A percentile compares a stretch with the other conserved stretches of the same genome.
These are phyloP conservation scores for Phymorhynchus buccinoides DNA, from an alignment of 1,140 invertebrate species.

Conservation along the genomic window DNA sequence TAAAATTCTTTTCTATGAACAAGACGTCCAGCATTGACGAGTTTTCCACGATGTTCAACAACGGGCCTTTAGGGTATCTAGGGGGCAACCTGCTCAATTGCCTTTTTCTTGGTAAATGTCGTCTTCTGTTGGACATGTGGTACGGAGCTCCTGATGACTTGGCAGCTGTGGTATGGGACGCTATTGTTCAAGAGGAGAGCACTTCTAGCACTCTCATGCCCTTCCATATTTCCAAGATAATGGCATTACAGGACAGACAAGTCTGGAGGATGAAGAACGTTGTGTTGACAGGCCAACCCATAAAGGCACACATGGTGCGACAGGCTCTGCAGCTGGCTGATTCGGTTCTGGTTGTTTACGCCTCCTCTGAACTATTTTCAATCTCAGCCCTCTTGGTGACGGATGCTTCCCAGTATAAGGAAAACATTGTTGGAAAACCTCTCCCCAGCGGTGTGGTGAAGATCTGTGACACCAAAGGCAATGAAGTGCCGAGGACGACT, in stretches of 20 bases:
- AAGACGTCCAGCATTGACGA: not conserved
- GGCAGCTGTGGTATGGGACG: not conserved
- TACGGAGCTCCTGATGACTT: not conserved
- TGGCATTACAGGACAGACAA: not conserved
- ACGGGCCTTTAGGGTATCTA: not conserved
- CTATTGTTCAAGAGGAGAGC: not conserved
- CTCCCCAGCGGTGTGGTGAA: not conserved
- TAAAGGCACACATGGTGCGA: not conserved
- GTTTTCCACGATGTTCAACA: not conserved
- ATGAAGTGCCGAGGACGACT: not conserved
- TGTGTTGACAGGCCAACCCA: not conserved
- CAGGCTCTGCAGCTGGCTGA: conserved; percentile 3
- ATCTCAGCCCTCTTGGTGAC: not conserved
- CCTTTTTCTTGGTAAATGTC: not conserved
- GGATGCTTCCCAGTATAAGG: not conserved
- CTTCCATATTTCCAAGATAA: not conserved
- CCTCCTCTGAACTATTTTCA: not conserved
- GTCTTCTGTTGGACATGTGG: not conserved
- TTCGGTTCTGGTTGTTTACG: not conserved
- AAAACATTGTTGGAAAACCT: not conserved
- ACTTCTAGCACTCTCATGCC: not conserved
- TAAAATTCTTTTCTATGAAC: not conserved
- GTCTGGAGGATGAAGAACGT: not conserved
- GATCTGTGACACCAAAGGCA: not conserved
- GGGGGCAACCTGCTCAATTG: not conserved